These are phyloP conservation scores for Spheniscus mendiculus DNA, from an alignment of 2,113 vertebrate species.

Conservation along the genomic window DNA sequence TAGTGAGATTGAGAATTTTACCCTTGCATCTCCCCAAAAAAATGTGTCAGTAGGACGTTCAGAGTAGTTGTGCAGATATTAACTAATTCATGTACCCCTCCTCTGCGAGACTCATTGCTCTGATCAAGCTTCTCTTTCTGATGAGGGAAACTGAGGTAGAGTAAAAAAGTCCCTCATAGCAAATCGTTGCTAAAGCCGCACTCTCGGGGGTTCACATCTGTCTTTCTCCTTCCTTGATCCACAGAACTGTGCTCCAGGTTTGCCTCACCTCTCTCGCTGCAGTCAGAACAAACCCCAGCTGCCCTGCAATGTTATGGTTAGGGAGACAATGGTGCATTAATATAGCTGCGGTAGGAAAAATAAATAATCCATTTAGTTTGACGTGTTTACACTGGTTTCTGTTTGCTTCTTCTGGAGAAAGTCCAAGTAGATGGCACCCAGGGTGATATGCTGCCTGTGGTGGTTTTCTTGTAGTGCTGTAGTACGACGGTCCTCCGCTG, in stretches of 20 bases:
- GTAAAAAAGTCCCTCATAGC: not conserved
- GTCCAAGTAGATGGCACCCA: not conserved
- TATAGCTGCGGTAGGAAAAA: not conserved
- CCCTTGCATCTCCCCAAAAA: not conserved
- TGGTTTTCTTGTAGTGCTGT: not conserved
- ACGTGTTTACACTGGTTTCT: not conserved
- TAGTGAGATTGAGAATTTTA: not conserved
- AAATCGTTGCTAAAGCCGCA: not conserved
- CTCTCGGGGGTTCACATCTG: not conserved
- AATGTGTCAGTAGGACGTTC: fast-evolving
- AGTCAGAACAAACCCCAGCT: not conserved
- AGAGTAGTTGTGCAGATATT: not conserved
- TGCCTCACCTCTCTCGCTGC: not conserved
- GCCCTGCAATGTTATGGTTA: not conserved
- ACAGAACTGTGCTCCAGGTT: not conserved
- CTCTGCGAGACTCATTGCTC: not conserved
- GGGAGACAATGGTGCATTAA: not conserved
- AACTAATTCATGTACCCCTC: fast-evolving
- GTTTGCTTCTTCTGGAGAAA: not conserved
- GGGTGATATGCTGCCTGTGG: not conserved
- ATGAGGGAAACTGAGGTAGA: not conserved
- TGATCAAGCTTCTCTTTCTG: not conserved
- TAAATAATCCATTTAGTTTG: not conserved
- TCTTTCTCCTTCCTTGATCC: not conserved
- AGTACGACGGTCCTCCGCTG: fast-evolving